Evolutionary conservation across 2,113 vertebrate species (phyloP).

Genomic region (Aspidoscelis tigris): DNA sequence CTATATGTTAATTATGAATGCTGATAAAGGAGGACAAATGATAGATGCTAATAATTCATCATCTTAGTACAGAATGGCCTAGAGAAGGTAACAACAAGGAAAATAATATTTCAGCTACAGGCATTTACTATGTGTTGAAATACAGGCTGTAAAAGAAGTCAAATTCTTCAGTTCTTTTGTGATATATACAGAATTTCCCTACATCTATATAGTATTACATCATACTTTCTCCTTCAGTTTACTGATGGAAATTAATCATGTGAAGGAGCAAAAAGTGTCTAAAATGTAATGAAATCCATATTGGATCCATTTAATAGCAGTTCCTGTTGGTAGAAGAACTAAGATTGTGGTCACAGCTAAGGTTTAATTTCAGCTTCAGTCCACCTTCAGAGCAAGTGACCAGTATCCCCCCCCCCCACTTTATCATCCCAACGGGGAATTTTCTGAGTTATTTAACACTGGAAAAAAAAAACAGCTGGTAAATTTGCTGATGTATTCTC

Average conservation of each 20-base stretch:
- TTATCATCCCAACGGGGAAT: too few species aligned
- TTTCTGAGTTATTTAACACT: too few species aligned
- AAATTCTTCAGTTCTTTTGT: not conserved
- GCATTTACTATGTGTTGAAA: not conserved
- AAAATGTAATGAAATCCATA: too few species aligned
- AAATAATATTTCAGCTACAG: not conserved
- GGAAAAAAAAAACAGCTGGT: too few species aligned
- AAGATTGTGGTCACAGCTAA: too few species aligned
- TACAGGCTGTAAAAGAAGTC: not conserved
- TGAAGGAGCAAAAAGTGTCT: not conserved
- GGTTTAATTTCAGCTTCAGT: too few species aligned
- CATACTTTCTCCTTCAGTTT: not conserved
- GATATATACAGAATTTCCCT: not conserved
- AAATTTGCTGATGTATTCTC: too few species aligned
- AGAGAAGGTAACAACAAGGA: conserved; percentile 18
- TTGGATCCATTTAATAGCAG: too few species aligned
- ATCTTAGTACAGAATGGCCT: not conserved
- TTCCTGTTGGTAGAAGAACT: too few species aligned
- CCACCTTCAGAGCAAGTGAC: too few species aligned
- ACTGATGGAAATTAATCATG: not conserved
- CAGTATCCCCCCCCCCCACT: too few species aligned
- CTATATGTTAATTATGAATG: not conserved
- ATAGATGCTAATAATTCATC: conserved; percentile 9
- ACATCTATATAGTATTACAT: not conserved
- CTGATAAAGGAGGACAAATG: conserved; percentile 4